These are phyloP conservation scores for Phalacrocorax aristotelis DNA, from an alignment of 2,113 vertebrate species.

Conservation along the genomic window DNA sequence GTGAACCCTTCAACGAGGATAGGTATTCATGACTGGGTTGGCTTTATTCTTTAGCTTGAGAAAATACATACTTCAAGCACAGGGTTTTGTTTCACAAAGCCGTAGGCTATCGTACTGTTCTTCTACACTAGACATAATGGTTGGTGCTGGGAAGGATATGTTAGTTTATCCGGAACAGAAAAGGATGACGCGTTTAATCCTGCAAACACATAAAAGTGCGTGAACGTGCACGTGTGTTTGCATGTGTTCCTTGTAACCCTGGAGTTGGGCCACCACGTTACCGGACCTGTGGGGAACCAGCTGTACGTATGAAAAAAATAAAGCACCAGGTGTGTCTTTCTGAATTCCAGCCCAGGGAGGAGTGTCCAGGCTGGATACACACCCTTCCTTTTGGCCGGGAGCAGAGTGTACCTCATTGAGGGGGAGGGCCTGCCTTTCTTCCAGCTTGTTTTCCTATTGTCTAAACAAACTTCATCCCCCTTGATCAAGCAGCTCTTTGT, in stretches of 20 bases:
- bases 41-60: not conserved
- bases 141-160: not conserved
- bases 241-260: not conserved
- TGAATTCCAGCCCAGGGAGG: slow-evolving; percentile 62
- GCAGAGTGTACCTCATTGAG: not conserved
- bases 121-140: not conserved
- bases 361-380: slow-evolving; percentile 20
- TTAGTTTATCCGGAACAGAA: not conserved
- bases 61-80: not conserved
- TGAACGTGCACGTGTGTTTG: not conserved
- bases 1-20: not conserved
- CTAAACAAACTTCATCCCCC: not conserved
- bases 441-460: not conserved
- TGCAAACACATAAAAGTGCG: not conserved
- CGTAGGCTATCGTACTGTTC: not conserved
- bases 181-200: not conserved
- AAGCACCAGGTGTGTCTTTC: slow-evolving; percentile 31
- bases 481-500: not conserved
- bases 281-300: not conserved
- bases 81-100: not conserved
- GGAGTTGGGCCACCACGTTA: not conserved
- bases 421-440: not conserved
- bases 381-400: not conserved
- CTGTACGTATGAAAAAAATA: not conserved
- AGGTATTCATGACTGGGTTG: not conserved